These are phyloP conservation scores for Phymanthus crucifer DNA, from an alignment of 92 coral and sea anemone genomes.

Conservation along the genomic window DNA sequence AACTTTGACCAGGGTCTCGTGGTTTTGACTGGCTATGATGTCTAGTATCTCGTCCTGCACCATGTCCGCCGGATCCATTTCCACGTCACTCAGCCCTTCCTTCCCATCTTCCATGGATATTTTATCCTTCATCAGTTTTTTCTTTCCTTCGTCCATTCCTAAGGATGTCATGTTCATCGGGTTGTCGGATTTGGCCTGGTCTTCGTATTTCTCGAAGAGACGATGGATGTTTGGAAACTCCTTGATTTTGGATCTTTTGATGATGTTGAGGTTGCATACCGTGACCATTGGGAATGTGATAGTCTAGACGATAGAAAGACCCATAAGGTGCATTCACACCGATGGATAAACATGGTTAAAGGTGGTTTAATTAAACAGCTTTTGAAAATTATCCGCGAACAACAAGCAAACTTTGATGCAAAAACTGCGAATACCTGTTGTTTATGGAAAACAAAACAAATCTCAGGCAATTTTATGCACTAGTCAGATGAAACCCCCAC, in stretches of 20 bases:
- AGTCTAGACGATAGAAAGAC: slow-evolving; percentile 43
- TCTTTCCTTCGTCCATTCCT: slow-evolving; percentile 4
- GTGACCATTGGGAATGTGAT: slow-evolving; percentile 85
- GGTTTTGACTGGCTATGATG: slow-evolving; percentile 33
- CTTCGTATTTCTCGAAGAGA: not conserved
- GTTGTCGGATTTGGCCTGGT: slow-evolving; percentile 9
- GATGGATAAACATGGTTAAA: too few species aligned
- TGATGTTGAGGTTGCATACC: slow-evolving; percentile 84
- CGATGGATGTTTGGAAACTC: slow-evolving; percentile 31
- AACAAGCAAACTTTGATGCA: too few species aligned
- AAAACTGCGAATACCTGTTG: too few species aligned
- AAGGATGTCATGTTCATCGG: not conserved
- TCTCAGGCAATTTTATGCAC: too few species aligned
- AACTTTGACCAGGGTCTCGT: slow-evolving; percentile 34
- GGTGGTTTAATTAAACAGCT: too few species aligned
- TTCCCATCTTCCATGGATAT: not conserved
- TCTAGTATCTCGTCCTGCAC: slow-evolving; percentile 61
- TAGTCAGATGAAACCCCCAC: too few species aligned
- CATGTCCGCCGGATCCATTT: slow-evolving; percentile 52
- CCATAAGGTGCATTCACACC: too few species aligned
- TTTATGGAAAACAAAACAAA: too few species aligned
- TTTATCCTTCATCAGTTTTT: slow-evolving; percentile 18
- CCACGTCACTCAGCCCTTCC: slow-evolving; percentile 31
- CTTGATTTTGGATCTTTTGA: slow-evolving; percentile 42
- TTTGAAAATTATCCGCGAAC: too few species aligned